phyloP scores from a whole-genome alignment of 2,888 invertebrate species.

The Chloromyia formosa region DNA sequence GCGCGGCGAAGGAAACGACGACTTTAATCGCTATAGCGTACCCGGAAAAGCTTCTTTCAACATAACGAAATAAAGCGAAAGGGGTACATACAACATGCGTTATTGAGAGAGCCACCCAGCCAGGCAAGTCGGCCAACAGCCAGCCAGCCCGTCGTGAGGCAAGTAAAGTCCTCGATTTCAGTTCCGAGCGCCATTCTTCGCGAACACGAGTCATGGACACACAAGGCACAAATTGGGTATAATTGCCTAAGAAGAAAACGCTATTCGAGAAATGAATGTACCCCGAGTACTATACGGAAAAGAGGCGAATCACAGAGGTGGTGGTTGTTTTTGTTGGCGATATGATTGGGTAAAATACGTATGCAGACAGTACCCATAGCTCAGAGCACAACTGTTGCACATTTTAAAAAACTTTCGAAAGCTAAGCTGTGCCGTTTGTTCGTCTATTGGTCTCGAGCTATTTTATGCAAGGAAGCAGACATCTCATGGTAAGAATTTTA shows the following conservation, averaged over 20 bases:
- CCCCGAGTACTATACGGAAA: too few relatives aligned
- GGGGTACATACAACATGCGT: conserved; percentile 19
- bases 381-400: conserved; percentile 36
- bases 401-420: conserved; percentile 40
- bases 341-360: too few relatives aligned
- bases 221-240: conserved; percentile 27
- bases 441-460: not conserved
- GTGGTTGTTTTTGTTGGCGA: too few relatives aligned
- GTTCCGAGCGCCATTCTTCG: conserved; percentile 14
- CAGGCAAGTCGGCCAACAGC: not conserved
- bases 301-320: too few relatives aligned
- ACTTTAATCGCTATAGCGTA: not conserved
- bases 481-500: too few relatives aligned
- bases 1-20: not conserved
- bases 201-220: conserved; percentile 24
- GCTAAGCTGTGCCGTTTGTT: conserved; percentile 40
- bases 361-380: too few relatives aligned
- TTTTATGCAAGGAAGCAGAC: not conserved
- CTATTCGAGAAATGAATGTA: conserved; percentile 5
- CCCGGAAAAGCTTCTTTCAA: conserved; percentile 36
- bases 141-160: too few relatives aligned
- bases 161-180: conserved; percentile 19
- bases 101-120: conserved; percentile 27
- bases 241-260: conserved; percentile 40
- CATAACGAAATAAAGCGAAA: conserved; percentile 17